Percentiles rank a stretch among this genome's conserved stretches.
Evolutionary conservation across 2,113 vertebrate genomes (phyloP).

Genomic region (Eulemur rufifrons): DNA sequence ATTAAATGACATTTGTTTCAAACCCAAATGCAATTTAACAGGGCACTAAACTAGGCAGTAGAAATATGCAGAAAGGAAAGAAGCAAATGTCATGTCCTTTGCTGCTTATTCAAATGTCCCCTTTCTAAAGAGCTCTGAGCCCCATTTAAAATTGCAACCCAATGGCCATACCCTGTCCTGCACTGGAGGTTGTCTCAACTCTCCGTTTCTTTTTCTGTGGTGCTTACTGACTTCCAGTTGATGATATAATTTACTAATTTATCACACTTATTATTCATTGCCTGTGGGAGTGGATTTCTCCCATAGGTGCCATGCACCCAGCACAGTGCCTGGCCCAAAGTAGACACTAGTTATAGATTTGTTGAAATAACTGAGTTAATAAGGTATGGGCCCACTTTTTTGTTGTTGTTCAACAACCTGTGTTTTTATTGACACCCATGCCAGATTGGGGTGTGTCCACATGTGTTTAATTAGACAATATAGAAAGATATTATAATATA

Average conservation of each 20-base stretch:
- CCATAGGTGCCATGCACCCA: not conserved
- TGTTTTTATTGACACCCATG: not conserved
- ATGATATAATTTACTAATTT: not conserved
- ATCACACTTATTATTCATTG: not conserved
- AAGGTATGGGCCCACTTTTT: not conserved
- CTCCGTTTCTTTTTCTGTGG: not conserved
- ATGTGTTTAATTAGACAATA: not conserved
- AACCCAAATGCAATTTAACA: not conserved
- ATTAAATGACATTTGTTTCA: not conserved
- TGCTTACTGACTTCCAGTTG: not conserved
- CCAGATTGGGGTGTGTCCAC: not conserved
- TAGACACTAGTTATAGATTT: not conserved
- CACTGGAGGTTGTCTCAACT: not conserved
- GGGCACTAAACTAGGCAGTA: not conserved
- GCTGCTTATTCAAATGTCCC: not conserved
- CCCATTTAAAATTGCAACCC: not conserved
- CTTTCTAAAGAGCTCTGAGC: not conserved
- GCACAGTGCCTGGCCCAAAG: not conserved
- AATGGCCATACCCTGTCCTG: too few species aligned
- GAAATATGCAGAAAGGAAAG: not conserved
- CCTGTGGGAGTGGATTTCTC: not conserved
- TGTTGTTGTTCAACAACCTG: not conserved
- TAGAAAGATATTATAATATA: not conserved
- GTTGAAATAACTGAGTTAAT: not conserved
- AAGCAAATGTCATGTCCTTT: not conserved